phyloP scores from a whole-genome alignment of 2,113 vertebrate species.

The Calypte anna region DNA sequence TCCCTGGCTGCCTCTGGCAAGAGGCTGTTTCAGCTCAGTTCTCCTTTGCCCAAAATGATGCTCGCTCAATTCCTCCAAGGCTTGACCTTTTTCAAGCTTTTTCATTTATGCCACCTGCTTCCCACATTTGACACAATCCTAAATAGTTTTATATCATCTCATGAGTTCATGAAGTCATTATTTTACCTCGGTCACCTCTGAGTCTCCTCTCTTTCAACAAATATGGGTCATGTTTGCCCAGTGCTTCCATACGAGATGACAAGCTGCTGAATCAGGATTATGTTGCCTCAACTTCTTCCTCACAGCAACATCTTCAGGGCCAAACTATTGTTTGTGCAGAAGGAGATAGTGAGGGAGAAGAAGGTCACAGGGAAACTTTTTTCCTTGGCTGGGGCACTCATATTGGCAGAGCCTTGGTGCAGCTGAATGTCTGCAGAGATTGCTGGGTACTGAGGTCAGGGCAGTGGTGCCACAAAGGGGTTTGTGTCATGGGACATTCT shows the following conservation, averaged over 20 bases:
- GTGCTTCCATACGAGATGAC: background rate
- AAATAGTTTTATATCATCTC: background rate
- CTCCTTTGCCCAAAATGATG: background rate
- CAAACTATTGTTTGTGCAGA: background rate
- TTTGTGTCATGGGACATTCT: background rate
- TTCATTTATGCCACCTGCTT: slow-evolving; percentile 36
- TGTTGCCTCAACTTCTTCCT: background rate
- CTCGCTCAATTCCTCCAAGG: background rate
- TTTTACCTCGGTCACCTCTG: background rate
- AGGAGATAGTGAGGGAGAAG: background rate
- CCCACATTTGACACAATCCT: background rate
- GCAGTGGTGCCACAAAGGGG: background rate
- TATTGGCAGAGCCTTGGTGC: background rate
- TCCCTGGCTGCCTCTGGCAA: background rate
- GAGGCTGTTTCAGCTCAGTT: background rate
- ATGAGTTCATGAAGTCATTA: background rate
- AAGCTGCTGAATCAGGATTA: background rate
- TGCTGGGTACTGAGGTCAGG: background rate
- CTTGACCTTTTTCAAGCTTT: slow-evolving; percentile 33
- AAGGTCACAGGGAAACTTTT: background rate
- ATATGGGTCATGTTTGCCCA: background rate
- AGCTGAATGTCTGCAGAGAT: background rate
- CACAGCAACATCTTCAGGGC: background rate
- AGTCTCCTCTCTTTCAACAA: background rate
- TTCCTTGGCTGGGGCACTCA: background rate